Percentiles rank a stretch among this genome's conserved stretches.
These are phyloP conservation scores for Synanthedon myopaeformis DNA, from an alignment of 2,888 invertebrate genomes.

Conservation along the genomic window DNA sequence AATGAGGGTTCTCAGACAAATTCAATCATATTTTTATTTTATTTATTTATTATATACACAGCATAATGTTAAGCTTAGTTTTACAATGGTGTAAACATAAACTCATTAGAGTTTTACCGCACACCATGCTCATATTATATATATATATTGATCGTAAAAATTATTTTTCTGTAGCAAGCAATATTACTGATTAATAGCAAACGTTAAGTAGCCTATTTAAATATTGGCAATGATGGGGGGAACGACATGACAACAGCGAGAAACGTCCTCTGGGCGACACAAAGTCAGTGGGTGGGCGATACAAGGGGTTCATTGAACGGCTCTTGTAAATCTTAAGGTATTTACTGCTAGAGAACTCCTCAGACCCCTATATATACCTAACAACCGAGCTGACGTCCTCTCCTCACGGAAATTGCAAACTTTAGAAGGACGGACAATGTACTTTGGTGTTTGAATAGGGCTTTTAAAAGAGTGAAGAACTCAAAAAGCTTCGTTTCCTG, in stretches of 20 bases:
- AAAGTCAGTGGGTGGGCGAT: conserved; percentile 54
- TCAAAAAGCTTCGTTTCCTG: conserved; percentile 28
- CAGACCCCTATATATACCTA: conserved; percentile 20
- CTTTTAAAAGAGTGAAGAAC: conserved; percentile 29
- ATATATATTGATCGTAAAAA: too few relatives aligned
- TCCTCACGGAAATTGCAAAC: conserved; percentile 24
- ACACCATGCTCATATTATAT: too few relatives aligned
- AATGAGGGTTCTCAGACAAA: too few relatives aligned
- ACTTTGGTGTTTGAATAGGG: conserved; percentile 31
- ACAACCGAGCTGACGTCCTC: conserved; percentile 8
- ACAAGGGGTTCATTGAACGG: conserved; percentile 55
- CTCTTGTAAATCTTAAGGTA: conserved; percentile 54
- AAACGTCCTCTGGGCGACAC: conserved; percentile 37
- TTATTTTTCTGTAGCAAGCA: too few relatives aligned
- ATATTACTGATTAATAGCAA: too few relatives aligned
- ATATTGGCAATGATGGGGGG: too few relatives aligned
- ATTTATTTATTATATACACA: too few relatives aligned
- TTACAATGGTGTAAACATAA: too few relatives aligned
- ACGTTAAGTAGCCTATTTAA: too few relatives aligned
- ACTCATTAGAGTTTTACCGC: too few relatives aligned
- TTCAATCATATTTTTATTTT: too few relatives aligned
- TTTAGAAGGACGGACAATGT: conserved; percentile 25
- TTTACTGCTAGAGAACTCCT: conserved; percentile 28
- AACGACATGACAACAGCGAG: conserved; percentile 45
- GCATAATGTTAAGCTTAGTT: too few relatives aligned